Evolutionary conservation across 2,113 vertebrate genomes (phyloP).

Genomic region (Taxidea taxus): DNA sequence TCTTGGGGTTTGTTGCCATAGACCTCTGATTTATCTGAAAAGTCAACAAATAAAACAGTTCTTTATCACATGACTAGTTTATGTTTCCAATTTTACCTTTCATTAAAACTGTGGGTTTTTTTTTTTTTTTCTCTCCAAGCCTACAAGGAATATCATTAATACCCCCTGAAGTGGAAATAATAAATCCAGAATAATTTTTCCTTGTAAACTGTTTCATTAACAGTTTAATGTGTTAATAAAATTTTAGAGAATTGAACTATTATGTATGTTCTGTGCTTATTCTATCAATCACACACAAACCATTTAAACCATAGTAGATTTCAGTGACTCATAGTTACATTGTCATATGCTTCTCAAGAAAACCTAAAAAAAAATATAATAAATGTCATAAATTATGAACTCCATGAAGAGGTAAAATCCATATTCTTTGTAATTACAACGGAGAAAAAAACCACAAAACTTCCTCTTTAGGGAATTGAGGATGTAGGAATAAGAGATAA

Average conservation of each 20-base stretch:
- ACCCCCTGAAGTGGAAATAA: not conserved
- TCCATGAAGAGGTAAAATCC: not conserved
- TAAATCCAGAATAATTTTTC: not conserved
- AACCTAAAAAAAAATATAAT: not conserved
- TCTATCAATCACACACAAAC: not conserved
- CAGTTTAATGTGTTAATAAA: not conserved
- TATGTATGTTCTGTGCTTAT: not conserved
- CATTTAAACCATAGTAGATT: not conserved
- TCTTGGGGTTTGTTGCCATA: slow-evolving; percentile 32
- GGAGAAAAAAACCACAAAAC: not conserved
- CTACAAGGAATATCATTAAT: not conserved
- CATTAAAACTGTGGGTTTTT: not conserved
- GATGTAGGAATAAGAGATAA: not conserved
- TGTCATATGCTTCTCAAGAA: not conserved
- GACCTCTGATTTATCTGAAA: slow-evolving; percentile 67
- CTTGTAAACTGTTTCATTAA: not conserved
- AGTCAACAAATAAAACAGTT: slow-evolving; percentile 65
- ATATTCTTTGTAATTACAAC: not conserved
- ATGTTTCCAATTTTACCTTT: slow-evolving; percentile 42
- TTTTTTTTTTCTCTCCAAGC: not conserved
- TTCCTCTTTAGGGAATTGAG: not conserved
- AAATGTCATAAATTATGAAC: not conserved
- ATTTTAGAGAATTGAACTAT: not conserved
- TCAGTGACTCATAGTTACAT: not conserved
- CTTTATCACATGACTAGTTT: slow-evolving; percentile 8